These are phyloP conservation scores for Mesocentrotus franciscanus DNA, from an alignment of 53 echinoderm and acorn worm species.

Conservation along the genomic window DNA sequence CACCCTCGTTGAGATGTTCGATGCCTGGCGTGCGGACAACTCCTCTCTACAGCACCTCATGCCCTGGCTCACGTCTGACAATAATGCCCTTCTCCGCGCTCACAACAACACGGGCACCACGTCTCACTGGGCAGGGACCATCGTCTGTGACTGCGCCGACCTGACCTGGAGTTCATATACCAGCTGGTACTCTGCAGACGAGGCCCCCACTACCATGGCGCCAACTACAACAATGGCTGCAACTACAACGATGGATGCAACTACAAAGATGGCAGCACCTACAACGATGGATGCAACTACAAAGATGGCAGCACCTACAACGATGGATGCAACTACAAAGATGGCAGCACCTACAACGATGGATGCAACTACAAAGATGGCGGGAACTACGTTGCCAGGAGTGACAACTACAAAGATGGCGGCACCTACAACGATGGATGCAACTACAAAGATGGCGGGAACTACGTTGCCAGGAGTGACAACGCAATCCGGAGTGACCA, in stretches of 20 bases:
- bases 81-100: slow-evolving; percentile 64
- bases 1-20: slow-evolving; percentile 77
- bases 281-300: background rate
- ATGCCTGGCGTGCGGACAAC: slow-evolving; percentile 69
- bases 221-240: background rate
- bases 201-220: background rate
- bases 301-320: background rate
- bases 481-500: background rate
- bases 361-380: background rate
- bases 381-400: no score
- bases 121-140: slow-evolving; percentile 69
- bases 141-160: slow-evolving; percentile 73
- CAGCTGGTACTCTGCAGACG: slow-evolving; percentile 19
- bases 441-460: background rate
- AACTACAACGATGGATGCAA: background rate
- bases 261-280: background rate
- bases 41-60: slow-evolving; percentile 74
- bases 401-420: background rate
- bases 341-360: no score
- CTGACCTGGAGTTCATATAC: slow-evolving; percentile 76
- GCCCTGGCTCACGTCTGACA: slow-evolving; percentile 75
- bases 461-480: background rate
- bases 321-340: background rate
- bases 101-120: slow-evolving; percentile 41
- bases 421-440: background rate